These are phyloP conservation scores for Troides helena DNA, from an alignment of 2,888 invertebrate genomes.

Conservation along the genomic window DNA sequence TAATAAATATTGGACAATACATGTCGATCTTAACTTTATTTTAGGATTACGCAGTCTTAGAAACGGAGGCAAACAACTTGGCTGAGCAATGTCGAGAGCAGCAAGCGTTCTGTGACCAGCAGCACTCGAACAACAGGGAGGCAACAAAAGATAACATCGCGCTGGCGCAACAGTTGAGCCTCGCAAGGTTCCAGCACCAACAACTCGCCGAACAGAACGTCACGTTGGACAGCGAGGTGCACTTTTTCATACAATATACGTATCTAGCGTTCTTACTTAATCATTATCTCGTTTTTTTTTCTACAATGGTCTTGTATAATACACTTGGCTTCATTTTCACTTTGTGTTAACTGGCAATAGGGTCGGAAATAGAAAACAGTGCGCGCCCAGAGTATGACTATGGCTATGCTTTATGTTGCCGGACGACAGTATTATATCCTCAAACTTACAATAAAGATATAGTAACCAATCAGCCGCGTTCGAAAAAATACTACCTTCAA, in stretches of 20 bases:
- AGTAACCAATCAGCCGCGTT: too few relatives aligned
- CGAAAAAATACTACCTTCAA: too few relatives aligned
- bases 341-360: too few relatives aligned
- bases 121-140: slow-evolving; percentile 80
- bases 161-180: slow-evolving; percentile 56
- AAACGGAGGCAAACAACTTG: slow-evolving; percentile 65
- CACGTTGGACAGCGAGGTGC: slow-evolving; percentile 68
- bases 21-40: slow-evolving; percentile 17
- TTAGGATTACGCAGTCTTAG: slow-evolving; percentile 77
- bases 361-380: too few relatives aligned
- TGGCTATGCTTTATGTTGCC: too few relatives aligned
- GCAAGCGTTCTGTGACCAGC: slow-evolving; percentile 81
- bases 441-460: too few relatives aligned
- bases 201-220: slow-evolving; percentile 52
- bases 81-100: slow-evolving; percentile 80
- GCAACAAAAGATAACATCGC: slow-evolving; percentile 58
- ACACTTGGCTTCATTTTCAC: too few relatives aligned
- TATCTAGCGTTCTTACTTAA: background rate
- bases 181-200: slow-evolving; percentile 51
- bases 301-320: too few relatives aligned
- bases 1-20: background rate
- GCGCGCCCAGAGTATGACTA: too few relatives aligned
- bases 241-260: too few relatives aligned
- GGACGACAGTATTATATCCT: too few relatives aligned
- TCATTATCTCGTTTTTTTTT: background rate